Base-by-base conservation (phyloP, 1,140 invertebrate species). In the Rhyzopertha dominica region DNA sequence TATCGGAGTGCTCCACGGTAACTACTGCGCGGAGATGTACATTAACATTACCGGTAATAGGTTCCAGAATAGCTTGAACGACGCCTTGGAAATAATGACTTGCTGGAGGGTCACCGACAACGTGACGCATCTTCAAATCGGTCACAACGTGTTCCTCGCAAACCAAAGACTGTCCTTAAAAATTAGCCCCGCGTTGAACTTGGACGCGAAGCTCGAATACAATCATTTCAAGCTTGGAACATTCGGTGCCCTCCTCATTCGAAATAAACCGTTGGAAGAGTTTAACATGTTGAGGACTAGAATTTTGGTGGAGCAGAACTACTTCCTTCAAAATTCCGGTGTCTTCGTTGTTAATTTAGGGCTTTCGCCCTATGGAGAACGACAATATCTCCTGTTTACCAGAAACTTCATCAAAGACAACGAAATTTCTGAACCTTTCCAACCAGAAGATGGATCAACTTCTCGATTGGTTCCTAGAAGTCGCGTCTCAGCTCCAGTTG, bases 331-430 rank as follows among this genome's bases (percentile, higher is more conserved):
- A 7, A 98, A 98, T 66, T 75, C 72, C 23, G 95, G 95, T 0
- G 71, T 81, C 1, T 97, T 90, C 70, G 90, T 94, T 0, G 85
- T 84, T 0, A 91, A 85, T 58, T 66, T 98, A 4, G 87, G 90
- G 1, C 66, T 97, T 0, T 90, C 88, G 10, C 85, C 94, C 3
- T 90, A 92, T 57, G 87, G 87, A 56, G 76, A 80, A 8, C 43
- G 58, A 0, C 94, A 98, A 61, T 79, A 77, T 26, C 65, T 96
- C 19, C 58, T 88, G 4, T 95, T 97, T 56, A 91, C 89, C 0
- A 81, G 85, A 56, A 98, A 98, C 65, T 87, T 85, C 63, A 74
- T 99, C 0, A 73, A 80, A 44, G 77, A 87, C 16, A 99, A 99
- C 70, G 77, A 73, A 47, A 87, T 97, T 3, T 74, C 74, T n/a